phyloP scores from a whole-genome alignment of 2,888 invertebrate genomes.

The Sesia bembeciformis region DNA sequence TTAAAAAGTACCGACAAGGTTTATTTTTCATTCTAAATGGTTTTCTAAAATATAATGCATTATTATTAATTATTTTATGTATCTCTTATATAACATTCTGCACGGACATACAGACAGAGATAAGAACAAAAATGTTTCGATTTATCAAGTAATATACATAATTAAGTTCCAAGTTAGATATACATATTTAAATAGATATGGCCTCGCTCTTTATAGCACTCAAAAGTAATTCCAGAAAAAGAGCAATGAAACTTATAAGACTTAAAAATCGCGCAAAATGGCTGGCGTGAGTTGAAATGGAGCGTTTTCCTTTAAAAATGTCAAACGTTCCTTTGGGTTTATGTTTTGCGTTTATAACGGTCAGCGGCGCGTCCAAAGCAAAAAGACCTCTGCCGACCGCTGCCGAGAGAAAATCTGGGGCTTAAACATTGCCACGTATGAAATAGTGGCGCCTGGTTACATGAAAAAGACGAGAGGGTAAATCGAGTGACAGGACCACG shows the following conservation, averaged over 20 bases:
- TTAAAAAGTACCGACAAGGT: too few relatives aligned
- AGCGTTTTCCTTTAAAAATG: slow-evolving; percentile 65
- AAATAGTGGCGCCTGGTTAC: slow-evolving; percentile 72
- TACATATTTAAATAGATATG: too few relatives aligned
- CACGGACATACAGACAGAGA: too few relatives aligned
- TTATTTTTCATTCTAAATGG: too few relatives aligned
- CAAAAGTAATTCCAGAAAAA: slow-evolving; percentile 42
- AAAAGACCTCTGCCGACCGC: slow-evolving; percentile 59
- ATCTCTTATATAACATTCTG: too few relatives aligned
- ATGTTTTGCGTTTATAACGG: slow-evolving; percentile 73
- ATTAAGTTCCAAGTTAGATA: too few relatives aligned
- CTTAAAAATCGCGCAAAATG: background rate
- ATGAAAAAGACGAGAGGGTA: slow-evolving; percentile 73
- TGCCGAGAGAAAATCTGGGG: slow-evolving; percentile 71
- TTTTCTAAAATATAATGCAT: too few relatives aligned
- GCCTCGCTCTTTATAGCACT: background rate
- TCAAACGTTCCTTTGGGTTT: slow-evolving; percentile 70
- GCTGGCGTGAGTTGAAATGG: slow-evolving; percentile 41
- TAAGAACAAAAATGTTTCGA: too few relatives aligned
- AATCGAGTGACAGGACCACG: slow-evolving; percentile 71
- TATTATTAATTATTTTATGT: too few relatives aligned
- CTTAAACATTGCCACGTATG: slow-evolving; percentile 73
- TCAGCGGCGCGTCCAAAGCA: slow-evolving; percentile 61
- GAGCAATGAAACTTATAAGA: slow-evolving; percentile 19
- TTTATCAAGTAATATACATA: too few relatives aligned